Base-by-base conservation (phyloP, 1,140 invertebrate species). In the Temnothorax longispinosus region DNA sequence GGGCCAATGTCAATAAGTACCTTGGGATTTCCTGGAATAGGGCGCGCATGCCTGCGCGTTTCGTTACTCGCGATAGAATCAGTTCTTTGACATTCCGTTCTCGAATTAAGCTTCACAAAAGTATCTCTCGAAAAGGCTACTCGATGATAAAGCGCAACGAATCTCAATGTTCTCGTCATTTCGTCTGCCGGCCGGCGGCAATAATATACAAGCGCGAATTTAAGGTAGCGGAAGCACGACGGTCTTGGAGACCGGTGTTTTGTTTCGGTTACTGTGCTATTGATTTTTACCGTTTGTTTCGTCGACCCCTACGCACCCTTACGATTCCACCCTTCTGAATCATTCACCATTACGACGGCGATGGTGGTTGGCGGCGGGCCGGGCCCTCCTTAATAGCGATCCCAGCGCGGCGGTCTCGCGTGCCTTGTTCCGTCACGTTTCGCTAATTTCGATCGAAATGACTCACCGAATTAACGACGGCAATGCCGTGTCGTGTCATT, bases 1-100 rank as follows among this genome's bases (percentile, higher is more conserved):
- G 89, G 92, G 93, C 93, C 93, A 94, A 92, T 94, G 93, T 92
- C 93, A 92, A 87, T 92, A 89, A 56, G 56, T 58, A 27, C 47
- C 47, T 80, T 41, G 44, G 67, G 7, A 27, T 76, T 58, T 74
- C n/a, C 54, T 47, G n/a, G 32, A 47, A 47, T 44, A 44, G 47
- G 35, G 27, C 52, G 74, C 65, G 86, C 76, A 69, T 69, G 75
- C 21, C 84, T 54, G 47, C 69, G 71, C 85, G 72, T 44, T 65
- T 47, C 47, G 35, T 54, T 72, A 18, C 72, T 11, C 1, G 18
- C 56, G 35, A 4, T 3, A 44, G 64, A 41, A 41, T 21, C 10
- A n/a, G 15, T 7, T 62, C 60, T 64, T 10, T 35, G 65, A 50
- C 7, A 35, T 52, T 35, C 32, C 35, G n/a, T 21, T 8, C 5